These are phyloP conservation scores for Tamias sibiricus DNA, from an alignment of 2,113 vertebrate species.

Conservation along the genomic window DNA sequence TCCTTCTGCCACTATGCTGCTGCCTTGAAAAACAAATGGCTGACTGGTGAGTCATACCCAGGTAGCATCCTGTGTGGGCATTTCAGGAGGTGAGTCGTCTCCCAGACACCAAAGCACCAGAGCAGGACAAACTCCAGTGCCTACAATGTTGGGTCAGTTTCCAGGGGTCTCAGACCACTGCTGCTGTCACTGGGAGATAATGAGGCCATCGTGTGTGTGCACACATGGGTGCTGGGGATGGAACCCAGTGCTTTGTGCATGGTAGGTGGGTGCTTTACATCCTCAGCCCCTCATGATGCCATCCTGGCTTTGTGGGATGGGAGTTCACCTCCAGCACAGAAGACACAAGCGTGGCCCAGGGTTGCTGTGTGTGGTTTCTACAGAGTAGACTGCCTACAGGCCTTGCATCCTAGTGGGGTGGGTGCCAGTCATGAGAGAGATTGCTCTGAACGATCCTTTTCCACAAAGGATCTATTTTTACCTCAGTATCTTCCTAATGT, in stretches of 20 bases:
- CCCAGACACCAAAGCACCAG: neutral
- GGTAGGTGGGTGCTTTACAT: neutral
- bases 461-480: neutral
- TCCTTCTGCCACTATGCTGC: neutral
- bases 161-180: neutral
- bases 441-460: neutral
- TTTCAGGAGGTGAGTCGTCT: neutral
- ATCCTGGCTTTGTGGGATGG: neutral
- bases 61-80: neutral
- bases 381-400: neutral
- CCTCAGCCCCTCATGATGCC: no score
- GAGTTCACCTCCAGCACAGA: neutral
- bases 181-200: neutral
- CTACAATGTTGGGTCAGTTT: neutral
- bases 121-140: neutral
- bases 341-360: neutral
- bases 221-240: neutral
- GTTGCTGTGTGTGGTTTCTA: neutral
- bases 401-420: neutral
- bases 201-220: neutral
- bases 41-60: neutral
- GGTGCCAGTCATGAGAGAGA: neutral
- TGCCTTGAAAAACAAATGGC: neutral
- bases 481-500: neutral
- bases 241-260: neutral